A percentile compares a stretch with the other conserved stretches of the same genome.
These are phyloP conservation scores for Anhinga rufa DNA, from an alignment of 2,113 vertebrate genomes.

Conservation along the genomic window DNA sequence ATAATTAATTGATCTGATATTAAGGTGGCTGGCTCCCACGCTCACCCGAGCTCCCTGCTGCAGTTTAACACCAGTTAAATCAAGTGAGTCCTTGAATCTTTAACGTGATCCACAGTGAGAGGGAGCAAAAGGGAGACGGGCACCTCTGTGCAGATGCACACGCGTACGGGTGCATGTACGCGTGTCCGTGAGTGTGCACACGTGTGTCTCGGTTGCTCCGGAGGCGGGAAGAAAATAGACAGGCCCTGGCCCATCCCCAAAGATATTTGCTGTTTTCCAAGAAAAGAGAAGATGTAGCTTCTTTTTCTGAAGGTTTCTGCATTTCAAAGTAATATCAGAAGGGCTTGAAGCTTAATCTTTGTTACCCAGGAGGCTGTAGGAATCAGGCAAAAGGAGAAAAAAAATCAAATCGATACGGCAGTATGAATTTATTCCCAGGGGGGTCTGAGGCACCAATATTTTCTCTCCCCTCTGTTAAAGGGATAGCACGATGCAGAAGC, in stretches of 20 bases:
- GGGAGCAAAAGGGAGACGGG: background rate
- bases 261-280: background rate
- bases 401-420: background rate
- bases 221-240: background rate
- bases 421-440: constrained; percentile 62
- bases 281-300: background rate
- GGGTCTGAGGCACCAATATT: constrained; percentile 19
- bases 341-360: constrained; percentile 60
- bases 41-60: background rate
- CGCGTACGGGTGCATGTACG: accelerated
- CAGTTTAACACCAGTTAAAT: background rate
- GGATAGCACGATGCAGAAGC: background rate
- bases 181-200: accelerated
- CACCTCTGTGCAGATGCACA: accelerated
- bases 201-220: accelerated
- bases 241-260: background rate
- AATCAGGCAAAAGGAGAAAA: constrained; percentile 45
- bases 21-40: background rate
- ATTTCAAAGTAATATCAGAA: constrained; percentile 70
- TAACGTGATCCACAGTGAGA: accelerated
- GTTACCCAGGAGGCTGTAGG: constrained; percentile 55
- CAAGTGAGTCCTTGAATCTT: background rate
- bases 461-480: constrained; percentile 30
- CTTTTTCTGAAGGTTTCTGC: constrained; percentile 41
- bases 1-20: constrained; percentile 36